Evolutionary conservation across 1,140 invertebrate species (phyloP), one percentile per base, ranked within the genome.

Genomic region (Drosophila sucinea): DNA sequence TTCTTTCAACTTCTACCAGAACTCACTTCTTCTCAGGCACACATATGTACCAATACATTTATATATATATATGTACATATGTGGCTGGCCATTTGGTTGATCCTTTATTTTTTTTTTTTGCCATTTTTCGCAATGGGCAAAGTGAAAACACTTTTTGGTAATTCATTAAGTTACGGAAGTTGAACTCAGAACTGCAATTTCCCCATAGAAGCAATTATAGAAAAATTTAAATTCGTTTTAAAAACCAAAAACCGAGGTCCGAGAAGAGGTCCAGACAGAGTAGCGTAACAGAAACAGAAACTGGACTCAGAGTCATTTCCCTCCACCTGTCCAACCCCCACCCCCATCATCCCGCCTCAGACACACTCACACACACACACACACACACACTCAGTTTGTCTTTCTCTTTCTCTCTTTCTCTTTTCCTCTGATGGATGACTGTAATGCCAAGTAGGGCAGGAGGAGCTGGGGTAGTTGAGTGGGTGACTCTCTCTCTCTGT

Each of bases 131-230:
- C 58, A 67, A 71, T 70, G 66, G 74, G 83, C 69, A 81, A 90
- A 86, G 44, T 51, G 79, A 81, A 90, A 91, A 85, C 83, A 90
- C 89, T 90, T 91, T 91, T 76, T 85, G 81, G 83, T 90, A 91
- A 92, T 92, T 92, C 91, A 92, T 92, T 92, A 90, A 91, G 84
- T 86, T 89, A 90, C 91, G 91, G 91, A 92, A 92, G 91, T 92
- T 92, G 87, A 91, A 92, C 91, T 92, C 87, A 90, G 90, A 91
- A 92, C 91, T 91, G 91, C 87, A 92, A 92, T 92, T 92, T 92
- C 91, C 91, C 91, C 89, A 51, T 91, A 91, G 84, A 91, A 91
- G 81, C 90, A 92, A 92, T 92, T 92, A 92, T 82, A 91, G 90
- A 91, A 91, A 91, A 91, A 89, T 90, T 92, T 91, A 91, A 92